These are phyloP conservation scores for Galerucella nymphaeae DNA, from an alignment of 2,888 invertebrate species.

Conservation along the genomic window DNA sequence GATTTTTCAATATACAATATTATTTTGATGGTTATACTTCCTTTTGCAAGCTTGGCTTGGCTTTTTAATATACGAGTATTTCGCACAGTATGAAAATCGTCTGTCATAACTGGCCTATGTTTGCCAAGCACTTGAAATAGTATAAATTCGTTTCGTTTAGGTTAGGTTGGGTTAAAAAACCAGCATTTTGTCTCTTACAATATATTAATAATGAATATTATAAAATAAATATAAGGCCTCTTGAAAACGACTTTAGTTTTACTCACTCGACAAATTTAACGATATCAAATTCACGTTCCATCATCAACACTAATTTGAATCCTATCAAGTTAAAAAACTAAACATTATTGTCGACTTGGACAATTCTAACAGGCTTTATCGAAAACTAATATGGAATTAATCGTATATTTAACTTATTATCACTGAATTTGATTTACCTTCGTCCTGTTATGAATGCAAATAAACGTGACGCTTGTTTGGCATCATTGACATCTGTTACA, in stretches of 20 bases:
- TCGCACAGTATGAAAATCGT: too few species aligned
- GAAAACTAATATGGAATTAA: not conserved
- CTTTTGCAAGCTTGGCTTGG: too few species aligned
- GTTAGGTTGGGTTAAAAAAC: too few species aligned
- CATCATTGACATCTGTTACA: not conserved
- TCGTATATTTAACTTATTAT: constrained; percentile 5
- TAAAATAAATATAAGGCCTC: too few species aligned
- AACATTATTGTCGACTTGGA: not conserved
- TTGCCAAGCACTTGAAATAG: too few species aligned
- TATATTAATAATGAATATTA: too few species aligned
- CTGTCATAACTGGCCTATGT: too few species aligned
- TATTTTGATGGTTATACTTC: too few species aligned
- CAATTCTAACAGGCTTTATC: not conserved
- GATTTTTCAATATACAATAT: too few species aligned
- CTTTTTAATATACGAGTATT: too few species aligned
- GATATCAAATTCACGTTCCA: constrained; percentile 25
- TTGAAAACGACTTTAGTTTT: not conserved
- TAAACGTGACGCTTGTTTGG: not conserved
- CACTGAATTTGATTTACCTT: not conserved
- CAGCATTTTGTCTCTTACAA: too few species aligned
- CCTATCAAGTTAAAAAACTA: not conserved
- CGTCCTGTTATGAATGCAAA: not conserved
- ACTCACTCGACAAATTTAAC: constrained; percentile 29
- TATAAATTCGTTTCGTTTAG: too few species aligned
- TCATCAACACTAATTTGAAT: not conserved